Base-by-base conservation (phyloP, 2,113 vertebrate species). In the Antennarius striatus region DNA sequence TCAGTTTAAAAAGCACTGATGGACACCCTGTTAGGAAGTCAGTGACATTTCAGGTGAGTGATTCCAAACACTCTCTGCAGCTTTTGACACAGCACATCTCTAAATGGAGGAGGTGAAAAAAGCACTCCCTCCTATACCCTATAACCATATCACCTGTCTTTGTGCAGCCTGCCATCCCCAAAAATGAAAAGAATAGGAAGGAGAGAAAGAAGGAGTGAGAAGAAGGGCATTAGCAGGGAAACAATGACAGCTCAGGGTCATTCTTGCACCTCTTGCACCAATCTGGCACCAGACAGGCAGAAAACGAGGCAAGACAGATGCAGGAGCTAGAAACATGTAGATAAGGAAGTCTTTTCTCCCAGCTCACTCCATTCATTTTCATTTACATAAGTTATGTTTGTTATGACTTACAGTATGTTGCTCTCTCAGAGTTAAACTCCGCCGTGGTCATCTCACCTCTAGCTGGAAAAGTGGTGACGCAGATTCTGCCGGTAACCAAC, bases 181-280 rank as follows among this genome's bases (percentile, higher is more conserved):
- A 86, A 68, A 76, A 69, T 62, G 68, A 53, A 46, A 51, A 8
- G 32, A 43, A 75, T 52, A 45, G 47, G 54, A 36, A 57, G 29
- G 71, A 64, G 39, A 22, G n/a, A 42, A 40, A 9, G 55, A 13
- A 4, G 16, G n/a, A 40, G 36, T 17, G n/a, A 42, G 39, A 50
- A 54, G 46, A 75, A 69, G 56, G 67, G 57, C 32, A 42, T 80
- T 57, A n/a, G 63, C 17, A 68, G 72, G 70, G 73, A 82, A 86
- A 88, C 86, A 86, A 83, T 85, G 86, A 88, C 84, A 84, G 79
- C 77, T 85, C 77, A 80, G 84, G 88, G 90, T 90, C 81, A 83
- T 71, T 50, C 49, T 63, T 10, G 45, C 82, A 80, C 82, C 76
- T 81, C 78, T 10, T 68, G 70, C 75, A 22, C 22, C 22, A 22